phyloP scores from a whole-genome alignment of 2,113 vertebrate species.

The Lepisosteus osseus region DNA sequence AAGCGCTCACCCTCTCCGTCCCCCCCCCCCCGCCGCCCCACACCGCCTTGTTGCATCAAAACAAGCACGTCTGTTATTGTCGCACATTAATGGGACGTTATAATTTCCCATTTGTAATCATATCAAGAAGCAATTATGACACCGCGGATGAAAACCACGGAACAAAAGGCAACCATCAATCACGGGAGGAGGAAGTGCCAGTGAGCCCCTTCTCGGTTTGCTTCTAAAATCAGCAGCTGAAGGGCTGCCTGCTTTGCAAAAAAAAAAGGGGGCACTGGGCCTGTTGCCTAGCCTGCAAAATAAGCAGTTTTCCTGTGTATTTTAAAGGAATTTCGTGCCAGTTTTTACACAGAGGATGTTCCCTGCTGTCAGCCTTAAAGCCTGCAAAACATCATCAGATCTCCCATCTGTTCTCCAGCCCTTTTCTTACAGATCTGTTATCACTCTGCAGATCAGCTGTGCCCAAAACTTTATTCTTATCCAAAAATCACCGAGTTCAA shows the following conservation, averaged over 20 bases:
- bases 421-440: background rate
- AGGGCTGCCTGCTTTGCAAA: background rate
- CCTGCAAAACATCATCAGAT: background rate
- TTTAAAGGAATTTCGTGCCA: background rate
- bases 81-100: background rate
- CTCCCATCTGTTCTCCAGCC: background rate
- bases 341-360: background rate
- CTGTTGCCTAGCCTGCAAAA: background rate
- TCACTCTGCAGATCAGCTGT: too few relatives aligned
- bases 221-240: background rate
- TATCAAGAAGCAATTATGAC: slow-evolving; percentile 21
- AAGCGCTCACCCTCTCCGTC: too few relatives aligned
- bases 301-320: background rate
- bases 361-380: background rate
- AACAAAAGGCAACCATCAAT: slow-evolving; percentile 14
- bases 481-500: too few relatives aligned
- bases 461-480: too few relatives aligned
- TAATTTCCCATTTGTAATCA: slow-evolving; percentile 18
- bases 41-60: background rate
- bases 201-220: background rate
- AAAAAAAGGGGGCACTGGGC: background rate
- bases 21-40: too few relatives aligned
- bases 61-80: background rate
- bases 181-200: background rate
- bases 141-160: slow-evolving; percentile 10